A percentile compares a stretch with the other conserved stretches of the same genome.
These are phyloP conservation scores for Peribatodes rhomboidaria DNA, from an alignment of 2,888 invertebrate genomes.

Conservation along the genomic window DNA sequence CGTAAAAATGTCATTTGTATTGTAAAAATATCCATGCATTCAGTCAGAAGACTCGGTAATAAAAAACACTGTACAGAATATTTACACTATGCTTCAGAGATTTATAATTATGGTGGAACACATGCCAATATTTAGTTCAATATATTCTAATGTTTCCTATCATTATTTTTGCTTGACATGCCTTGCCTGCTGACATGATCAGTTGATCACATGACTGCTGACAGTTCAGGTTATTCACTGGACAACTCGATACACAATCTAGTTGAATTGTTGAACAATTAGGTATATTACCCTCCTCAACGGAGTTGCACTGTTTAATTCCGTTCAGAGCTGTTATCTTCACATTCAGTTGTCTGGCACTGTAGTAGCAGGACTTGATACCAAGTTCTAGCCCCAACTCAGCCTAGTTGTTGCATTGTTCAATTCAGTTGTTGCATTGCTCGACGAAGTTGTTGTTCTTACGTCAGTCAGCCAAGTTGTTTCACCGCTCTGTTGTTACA, in stretches of 20 bases:
- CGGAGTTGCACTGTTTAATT: neutral
- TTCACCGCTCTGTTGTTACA: neutral
- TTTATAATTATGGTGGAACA: conserved; percentile 19
- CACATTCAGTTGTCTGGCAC: neutral
- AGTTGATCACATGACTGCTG: too few species aligned
- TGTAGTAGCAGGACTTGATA: neutral
- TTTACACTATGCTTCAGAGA: conserved; percentile 21
- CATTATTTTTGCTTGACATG: neutral
- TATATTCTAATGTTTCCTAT: neutral
- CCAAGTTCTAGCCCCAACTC: neutral
- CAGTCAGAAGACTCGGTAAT: conserved; percentile 12
- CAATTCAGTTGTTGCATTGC: neutral
- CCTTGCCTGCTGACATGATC: neutral
- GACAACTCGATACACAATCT: neutral
- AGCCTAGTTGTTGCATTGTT: neutral
- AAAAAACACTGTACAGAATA: conserved; percentile 28
- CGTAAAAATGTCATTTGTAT: conserved; percentile 13
- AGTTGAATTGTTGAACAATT: neutral
- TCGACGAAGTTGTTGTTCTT: neutral
- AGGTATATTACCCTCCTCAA: too few species aligned
- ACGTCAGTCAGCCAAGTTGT: neutral
- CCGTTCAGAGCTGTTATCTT: neutral
- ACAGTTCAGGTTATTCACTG: conserved; percentile 1
- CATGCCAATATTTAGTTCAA: conserved; percentile 4
- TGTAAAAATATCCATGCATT: conserved; percentile 13